Evolutionary conservation across 2,888 invertebrate genomes (phyloP), one percentile per base, ranked within the genome.

Genomic region (Syritta pipiens): DNA sequence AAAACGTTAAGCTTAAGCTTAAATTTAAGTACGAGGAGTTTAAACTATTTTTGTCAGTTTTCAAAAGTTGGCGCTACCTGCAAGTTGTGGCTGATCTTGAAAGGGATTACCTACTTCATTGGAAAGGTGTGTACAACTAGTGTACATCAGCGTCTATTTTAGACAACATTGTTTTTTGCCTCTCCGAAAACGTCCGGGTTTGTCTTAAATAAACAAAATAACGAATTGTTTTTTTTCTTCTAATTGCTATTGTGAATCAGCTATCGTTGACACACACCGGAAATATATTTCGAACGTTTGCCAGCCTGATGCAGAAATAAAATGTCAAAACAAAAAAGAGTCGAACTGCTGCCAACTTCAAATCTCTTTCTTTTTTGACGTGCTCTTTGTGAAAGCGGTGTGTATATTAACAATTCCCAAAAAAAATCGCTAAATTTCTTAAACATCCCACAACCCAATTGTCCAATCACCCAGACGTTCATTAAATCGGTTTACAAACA

Each of bases 331-430:
- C 77, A 77, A 71, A 26, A 35, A n/a, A n/a, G n/a, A 1, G 4
- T n/a, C 12, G 5, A 81, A 83, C 53, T 69, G 82, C 82, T 42
- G 65, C 86, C 84, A 85, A 86, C 86, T 87, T 86, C 84, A 59
- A 65, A 51, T 82, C 83, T 83, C 84, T 86, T 85, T 86, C 86
- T 86, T 87, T 86, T 87, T 86, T 86, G 85, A 86, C 85, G 85
- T 86, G 86, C 85, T 84, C 84, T 84, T 83, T 83, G 83, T 83
- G 82, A 84, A 83, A 85, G 84, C 83, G 85, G 86, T 86, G 83
- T 84, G 86, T 86, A 84, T 28, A 44, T 82, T 37, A 1, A 37
- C 14, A 17, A 17, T 37, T 67, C 82, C 59, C 82, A 74, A 20
- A 7, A 26, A 51, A 84, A 85, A 86, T 86, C 86, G 55, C n/a